Base-by-base conservation (phyloP, 2,888 invertebrate genomes). In the Metopia argyrocephala region DNA sequence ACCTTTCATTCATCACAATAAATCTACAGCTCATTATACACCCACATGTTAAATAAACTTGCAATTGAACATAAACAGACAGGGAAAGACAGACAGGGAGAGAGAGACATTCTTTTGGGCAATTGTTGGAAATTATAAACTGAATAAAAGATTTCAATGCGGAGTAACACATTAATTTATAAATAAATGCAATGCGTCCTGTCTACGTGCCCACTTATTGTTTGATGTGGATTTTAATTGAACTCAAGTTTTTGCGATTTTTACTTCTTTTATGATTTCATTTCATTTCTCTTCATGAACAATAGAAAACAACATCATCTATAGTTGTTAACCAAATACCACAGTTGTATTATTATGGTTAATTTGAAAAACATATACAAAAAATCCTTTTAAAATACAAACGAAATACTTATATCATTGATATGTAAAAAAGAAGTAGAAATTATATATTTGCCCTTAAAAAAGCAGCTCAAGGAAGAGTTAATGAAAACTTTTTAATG, bases 161-260 rank as follows among this genome's bases (percentile, higher is more conserved):
- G 12, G 48, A 76, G 31, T 52, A 75, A 65, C 31, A 70, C 73
- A 62, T 59, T 52, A 71, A 46, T 31, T 45, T 12, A 7, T 3
- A 12, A 52, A 31, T 18, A 18, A 79, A 69, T 76, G 76, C 64
- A 80, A 69, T 65, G 65, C n/a, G 71, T 27, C 74, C 65, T 74
- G 78, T 79, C 86, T 89, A 89, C 89, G 88, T 89, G 89, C 88
- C 85, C 86, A 86, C 85, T 87, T 86, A 87, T 86, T 88, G 88
- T 88, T 88, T 88, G 88, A 87, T 88, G 87, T 88, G 88, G 88
- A 88, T 88, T 87, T 89, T 88, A 89, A 89, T 88, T 88, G 88
- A 88, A 88, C 87, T 88, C 86, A 88, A 88, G 88, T 87, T 87
- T 86, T 85, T 87, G 86, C 85, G n/a, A n/a, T n/a, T n/a, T n/a